Evolutionary conservation across 2,113 vertebrate genomes (phyloP).

Genomic region (Vombatus ursinus): DNA sequence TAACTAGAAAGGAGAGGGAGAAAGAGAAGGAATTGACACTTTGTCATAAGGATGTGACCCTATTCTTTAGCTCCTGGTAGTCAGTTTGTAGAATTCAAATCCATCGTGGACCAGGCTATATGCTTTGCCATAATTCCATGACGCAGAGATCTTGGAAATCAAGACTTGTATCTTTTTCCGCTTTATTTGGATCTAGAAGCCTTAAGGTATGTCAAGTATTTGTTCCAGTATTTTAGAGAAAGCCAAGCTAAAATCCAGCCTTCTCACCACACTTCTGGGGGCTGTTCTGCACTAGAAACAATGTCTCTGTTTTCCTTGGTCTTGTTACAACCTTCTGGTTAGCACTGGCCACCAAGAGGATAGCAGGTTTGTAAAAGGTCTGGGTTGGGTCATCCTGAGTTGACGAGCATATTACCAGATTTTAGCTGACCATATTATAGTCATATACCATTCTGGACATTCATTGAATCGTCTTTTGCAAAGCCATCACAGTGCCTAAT

Average conservation of each 20-base stretch:
- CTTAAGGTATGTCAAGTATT: neutral
- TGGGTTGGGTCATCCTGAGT: neutral
- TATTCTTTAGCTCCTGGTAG: neutral
- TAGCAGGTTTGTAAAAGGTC: fast-evolving
- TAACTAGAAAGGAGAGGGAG: neutral
- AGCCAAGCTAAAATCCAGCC: neutral
- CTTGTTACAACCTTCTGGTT: neutral
- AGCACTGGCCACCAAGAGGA: neutral
- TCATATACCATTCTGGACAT: neutral
- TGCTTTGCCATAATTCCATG: neutral
- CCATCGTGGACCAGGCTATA: neutral
- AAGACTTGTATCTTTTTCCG: neutral
- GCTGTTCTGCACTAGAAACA: neutral
- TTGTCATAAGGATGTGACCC: neutral
- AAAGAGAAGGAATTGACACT: neutral
- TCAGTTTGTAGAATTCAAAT: neutral
- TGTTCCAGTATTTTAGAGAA: neutral
- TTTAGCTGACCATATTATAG: neutral
- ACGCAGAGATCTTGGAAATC: neutral
- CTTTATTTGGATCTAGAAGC: neutral
- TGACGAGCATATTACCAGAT: neutral
- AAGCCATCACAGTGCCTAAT: fast-evolving
- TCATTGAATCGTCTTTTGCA: neutral
- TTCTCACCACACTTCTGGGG: neutral
- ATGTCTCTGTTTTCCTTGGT: neutral